Base-by-base conservation (phyloP, 2,888 invertebrate species). In the Ceraclea dissimilis region DNA sequence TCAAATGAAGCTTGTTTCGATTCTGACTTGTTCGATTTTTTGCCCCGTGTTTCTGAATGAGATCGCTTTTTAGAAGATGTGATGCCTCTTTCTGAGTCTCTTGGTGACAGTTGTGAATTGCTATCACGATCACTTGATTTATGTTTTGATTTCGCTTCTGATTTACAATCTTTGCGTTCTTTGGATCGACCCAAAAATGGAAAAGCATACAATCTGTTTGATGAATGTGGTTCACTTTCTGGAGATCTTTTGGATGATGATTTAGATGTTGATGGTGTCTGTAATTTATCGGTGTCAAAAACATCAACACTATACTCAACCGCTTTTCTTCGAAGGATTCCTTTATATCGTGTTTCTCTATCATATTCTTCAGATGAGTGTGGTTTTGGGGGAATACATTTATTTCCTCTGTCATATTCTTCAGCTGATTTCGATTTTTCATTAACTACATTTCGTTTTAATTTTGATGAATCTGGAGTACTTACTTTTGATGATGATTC, bases 101-200 rank as follows among this genome's bases (percentile, higher is more conserved):
- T 54, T 11, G 54, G 19, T 39, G 26, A 33, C 34, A 49, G 33
- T 16, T 33, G 20, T n/a, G 26, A 8, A 19, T 46, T 17, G n/a
- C n/a, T n/a, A 6, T 46, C 50, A 21, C 33, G 6, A 2, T 48
- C 48, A 8, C 49, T 17, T 2, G 21, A 20, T 43, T 51, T 49
- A 33, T 55, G 33, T 55, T 52, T 33, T 11, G 5, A 2, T 44
- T 60, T 56, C 10, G 39, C 34, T 33, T 57, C 51, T 10, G 39
- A 34, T 49, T 52, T 39, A 11, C 20, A 16, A 13, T 56, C 51
- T 44, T 54, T 51, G n/a, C 50, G 52, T 44, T 54, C 48, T 46
- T 56, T 57, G 48, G 34, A 51, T 52, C 51, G 57, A 56, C 16
- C 16, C 34, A 60, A 60, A 46, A 60, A 57, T 2, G 59, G 56